These are phyloP conservation scores for Oscheius sp. DNA, from an alignment of 2,888 invertebrate genomes.

Conservation along the genomic window DNA sequence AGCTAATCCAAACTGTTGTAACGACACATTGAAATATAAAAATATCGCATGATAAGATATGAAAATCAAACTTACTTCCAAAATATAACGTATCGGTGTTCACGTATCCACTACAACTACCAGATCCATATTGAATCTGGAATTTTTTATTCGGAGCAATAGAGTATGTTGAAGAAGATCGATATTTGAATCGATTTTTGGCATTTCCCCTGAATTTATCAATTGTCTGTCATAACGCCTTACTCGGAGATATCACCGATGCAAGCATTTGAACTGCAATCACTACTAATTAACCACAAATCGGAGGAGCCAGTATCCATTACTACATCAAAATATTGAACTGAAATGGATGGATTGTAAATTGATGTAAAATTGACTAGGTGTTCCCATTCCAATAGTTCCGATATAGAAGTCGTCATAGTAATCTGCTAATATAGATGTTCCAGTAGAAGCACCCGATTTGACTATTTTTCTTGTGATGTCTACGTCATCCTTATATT, in stretches of 20 bases:
- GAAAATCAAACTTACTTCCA: slow-evolving; percentile 44
- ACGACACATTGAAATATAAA: slow-evolving; percentile 5
- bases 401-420: slow-evolving; percentile 63
- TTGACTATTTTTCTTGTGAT: neutral
- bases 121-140: slow-evolving; percentile 61
- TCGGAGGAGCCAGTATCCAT: slow-evolving; percentile 62
- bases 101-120: slow-evolving; percentile 57
- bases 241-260: slow-evolving; percentile 17
- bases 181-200: slow-evolving; percentile 58
- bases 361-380: slow-evolving; percentile 23
- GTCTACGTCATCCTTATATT: neutral
- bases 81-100: slow-evolving; percentile 52
- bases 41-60: neutral
- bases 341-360: slow-evolving; percentile 23
- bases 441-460: slow-evolving; percentile 26
- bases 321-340: slow-evolving; percentile 51
- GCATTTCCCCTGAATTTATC: slow-evolving; percentile 36
- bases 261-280: slow-evolving; percentile 40
- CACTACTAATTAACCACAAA: slow-evolving; percentile 58
- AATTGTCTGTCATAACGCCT: neutral
- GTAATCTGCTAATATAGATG: slow-evolving; percentile 54
- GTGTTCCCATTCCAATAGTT: slow-evolving; percentile 59
- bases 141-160: slow-evolving; percentile 44
- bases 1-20: slow-evolving; percentile 58
- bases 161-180: slow-evolving; percentile 52